phyloP scores from a whole-genome alignment of 2,888 invertebrate genomes.

The Nomada fabriciana region DNA sequence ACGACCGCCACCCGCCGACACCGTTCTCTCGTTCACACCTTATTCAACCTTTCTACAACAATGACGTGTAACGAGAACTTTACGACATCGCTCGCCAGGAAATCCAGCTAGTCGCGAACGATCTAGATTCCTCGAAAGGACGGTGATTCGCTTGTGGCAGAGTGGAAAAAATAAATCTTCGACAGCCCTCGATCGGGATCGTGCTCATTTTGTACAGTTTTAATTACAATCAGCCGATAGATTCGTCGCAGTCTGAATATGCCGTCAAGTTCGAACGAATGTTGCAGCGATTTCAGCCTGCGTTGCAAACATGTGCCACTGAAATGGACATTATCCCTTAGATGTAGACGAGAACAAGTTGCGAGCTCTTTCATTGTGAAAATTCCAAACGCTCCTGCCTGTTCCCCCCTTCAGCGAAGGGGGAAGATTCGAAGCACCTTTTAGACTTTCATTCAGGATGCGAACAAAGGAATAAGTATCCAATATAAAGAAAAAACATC shows the following conservation, averaged over 20 bases:
- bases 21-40: constrained; percentile 67
- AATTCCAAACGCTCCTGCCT: constrained; percentile 7
- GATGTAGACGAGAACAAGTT: constrained; percentile 30
- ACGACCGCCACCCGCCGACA: constrained; percentile 64
- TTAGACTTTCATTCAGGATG: not conserved
- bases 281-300: constrained; percentile 41
- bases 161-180: not conserved
- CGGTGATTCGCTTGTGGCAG: not conserved
- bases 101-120: constrained; percentile 26
- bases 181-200: not conserved
- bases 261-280: not conserved
- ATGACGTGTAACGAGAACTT: constrained; percentile 71
- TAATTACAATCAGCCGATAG: not conserved
- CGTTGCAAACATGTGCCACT: constrained; percentile 29
- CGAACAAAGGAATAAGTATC: not conserved
- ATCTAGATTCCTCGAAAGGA: constrained; percentile 25
- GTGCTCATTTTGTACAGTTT: not conserved
- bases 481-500: not conserved
- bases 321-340: constrained; percentile 40
- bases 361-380: constrained; percentile 23
- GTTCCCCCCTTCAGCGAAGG: not conserved
- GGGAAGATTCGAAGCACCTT: not conserved
- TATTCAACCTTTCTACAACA: constrained; percentile 67
- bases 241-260: too few species aligned
- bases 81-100: constrained; percentile 58